Conservation (phyloP, 2,888 invertebrate genomes). For the Seira ritae region DNA sequence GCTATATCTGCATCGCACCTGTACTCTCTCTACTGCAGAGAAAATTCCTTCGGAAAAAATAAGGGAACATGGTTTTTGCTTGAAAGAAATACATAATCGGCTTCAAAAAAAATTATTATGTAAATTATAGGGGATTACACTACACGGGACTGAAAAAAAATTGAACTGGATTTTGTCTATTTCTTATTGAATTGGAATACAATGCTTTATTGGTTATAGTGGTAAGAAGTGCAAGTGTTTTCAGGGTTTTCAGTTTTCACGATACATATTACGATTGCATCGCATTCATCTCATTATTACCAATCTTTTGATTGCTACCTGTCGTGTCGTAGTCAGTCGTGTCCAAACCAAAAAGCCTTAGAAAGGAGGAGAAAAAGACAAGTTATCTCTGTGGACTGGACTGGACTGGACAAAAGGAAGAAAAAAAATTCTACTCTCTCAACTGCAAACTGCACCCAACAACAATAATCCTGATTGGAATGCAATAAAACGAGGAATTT, state of each 20-base stretch:
- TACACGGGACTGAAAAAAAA: background rate
- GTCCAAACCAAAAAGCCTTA: background rate
- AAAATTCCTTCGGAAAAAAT: no score
- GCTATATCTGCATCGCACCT: no score
- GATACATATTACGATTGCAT: background rate
- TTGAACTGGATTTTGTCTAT: background rate
- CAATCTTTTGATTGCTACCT: background rate
- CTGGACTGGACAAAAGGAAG: background rate
- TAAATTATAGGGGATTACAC: constrained; percentile 10
- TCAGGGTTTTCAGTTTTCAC: background rate
- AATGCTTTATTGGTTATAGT: background rate
- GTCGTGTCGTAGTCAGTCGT: no score
- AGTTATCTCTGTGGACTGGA: background rate
- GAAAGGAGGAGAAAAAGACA: background rate
- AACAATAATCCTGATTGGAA: constrained; percentile 11
- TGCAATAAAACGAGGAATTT: constrained; percentile 1
- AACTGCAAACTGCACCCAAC: background rate
- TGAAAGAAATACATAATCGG: no score
- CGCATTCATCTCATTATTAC: constrained; percentile 5
- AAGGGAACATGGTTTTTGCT: no score
- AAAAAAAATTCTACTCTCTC: background rate
- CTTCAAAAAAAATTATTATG: background rate
- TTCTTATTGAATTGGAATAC: no score
- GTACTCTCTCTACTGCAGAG: no score
- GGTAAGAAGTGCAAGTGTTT: constrained; percentile 9